A percentile compares a stretch with the other conserved stretches of the same genome.
Evolutionary conservation across 2,888 invertebrate genomes (phyloP).

Genomic region (Argyresthia albistria): DNA sequence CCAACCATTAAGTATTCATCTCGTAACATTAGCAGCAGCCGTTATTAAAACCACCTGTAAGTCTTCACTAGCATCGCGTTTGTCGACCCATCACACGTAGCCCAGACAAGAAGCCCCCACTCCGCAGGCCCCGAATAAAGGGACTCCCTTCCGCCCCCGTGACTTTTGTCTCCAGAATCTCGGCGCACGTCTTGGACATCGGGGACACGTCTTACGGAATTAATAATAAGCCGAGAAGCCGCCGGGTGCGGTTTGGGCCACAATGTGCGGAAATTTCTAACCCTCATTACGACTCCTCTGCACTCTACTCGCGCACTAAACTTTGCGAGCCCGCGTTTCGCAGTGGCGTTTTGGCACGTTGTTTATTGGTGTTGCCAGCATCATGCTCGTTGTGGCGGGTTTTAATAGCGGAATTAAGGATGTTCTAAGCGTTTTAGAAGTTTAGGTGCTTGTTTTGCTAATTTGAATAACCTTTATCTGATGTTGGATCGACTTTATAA

Average conservation of each 20-base stretch:
- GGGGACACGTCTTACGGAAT: constrained; percentile 73
- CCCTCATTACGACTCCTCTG: constrained; percentile 68
- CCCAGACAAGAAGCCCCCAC: constrained; percentile 26
- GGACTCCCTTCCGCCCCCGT: constrained; percentile 53
- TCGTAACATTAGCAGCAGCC: constrained; percentile 62
- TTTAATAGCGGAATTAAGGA: constrained; percentile 64
- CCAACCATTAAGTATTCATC: constrained; percentile 68
- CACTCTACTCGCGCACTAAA: constrained; percentile 63
- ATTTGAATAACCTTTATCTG: too few relatives aligned
- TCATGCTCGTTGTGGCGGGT: constrained; percentile 54
- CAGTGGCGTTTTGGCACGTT: constrained; percentile 49
- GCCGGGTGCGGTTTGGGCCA: constrained; percentile 62
- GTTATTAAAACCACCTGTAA: constrained; percentile 73
- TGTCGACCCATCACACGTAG: constrained; percentile 56
- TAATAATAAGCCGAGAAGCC: constrained; percentile 72
- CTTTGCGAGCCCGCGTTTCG: constrained; percentile 31
- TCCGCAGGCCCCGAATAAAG: not conserved
- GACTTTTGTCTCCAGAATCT: constrained; percentile 70
- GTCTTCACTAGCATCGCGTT: constrained; percentile 30
- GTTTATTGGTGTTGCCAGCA: constrained; percentile 65
- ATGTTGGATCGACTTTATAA: constrained; percentile 3
- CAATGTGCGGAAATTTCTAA: constrained; percentile 69
- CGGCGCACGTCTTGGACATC: constrained; percentile 73
- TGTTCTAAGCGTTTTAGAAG: constrained; percentile 37
- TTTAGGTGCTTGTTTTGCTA: constrained; percentile 7